Conservation (phyloP, 2,888 invertebrate species). For the Junonia oenone region DNA sequence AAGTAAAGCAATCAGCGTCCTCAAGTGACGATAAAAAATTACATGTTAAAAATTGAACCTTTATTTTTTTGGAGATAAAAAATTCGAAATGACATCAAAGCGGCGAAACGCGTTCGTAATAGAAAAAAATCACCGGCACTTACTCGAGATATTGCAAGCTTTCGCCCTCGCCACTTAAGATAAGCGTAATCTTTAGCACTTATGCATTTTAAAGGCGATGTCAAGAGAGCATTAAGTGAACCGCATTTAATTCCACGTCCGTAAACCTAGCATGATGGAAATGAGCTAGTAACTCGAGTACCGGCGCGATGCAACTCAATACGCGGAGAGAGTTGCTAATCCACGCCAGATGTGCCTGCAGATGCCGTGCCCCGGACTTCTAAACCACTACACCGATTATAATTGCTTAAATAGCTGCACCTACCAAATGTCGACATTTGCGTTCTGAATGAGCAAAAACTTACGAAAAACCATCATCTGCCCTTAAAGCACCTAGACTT, state of each 20-base stretch:
- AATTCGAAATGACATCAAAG: conserved; percentile 17
- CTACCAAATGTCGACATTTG: conserved; percentile 57
- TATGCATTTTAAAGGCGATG: conserved; percentile 39
- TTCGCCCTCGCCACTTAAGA: conserved; percentile 38
- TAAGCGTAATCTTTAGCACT: conserved; percentile 41
- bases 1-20: conserved; percentile 2
- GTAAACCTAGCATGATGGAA: conserved; percentile 51
- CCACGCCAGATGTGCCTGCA: conserved; percentile 57
- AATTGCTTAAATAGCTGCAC: conserved; percentile 56
- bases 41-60: conserved; percentile 5
- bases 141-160: conserved; percentile 32
- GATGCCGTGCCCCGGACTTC: conserved; percentile 62
- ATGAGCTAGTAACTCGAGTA: conserved; percentile 47
- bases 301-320: conserved; percentile 54
- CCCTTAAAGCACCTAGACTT: neutral
- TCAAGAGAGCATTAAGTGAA: conserved; percentile 38
- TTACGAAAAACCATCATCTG: neutral
- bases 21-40: neutral
- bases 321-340: conserved; percentile 52
- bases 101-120: conserved; percentile 22
- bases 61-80: conserved; percentile 4
- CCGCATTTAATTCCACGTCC: conserved; percentile 34
- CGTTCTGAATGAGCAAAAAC: conserved; percentile 9
- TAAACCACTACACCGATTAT: conserved; percentile 73
- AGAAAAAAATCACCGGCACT: conserved; percentile 32